These are phyloP conservation scores for Fukomys damarensis DNA, from an alignment of 2,113 vertebrate species.

Conservation along the genomic window DNA sequence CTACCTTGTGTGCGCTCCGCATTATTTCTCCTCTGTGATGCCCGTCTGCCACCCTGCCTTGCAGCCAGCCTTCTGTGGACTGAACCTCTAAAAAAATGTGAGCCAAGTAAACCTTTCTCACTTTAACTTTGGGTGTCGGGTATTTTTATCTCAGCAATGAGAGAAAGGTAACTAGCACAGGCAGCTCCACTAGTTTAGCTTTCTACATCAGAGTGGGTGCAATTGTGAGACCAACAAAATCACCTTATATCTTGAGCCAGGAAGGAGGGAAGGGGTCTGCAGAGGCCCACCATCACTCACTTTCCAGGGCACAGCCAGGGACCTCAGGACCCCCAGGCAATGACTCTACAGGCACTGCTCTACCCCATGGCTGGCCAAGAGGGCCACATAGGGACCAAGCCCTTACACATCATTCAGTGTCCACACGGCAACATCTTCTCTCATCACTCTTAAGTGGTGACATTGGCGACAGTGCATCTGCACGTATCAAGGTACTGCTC, in stretches of 20 bases:
- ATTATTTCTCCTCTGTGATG: no score
- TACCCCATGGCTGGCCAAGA: not conserved
- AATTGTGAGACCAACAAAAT: not conserved
- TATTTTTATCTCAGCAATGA: no score
- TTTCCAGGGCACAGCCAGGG: not conserved
- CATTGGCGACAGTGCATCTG: not conserved
- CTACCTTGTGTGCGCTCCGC: no score
- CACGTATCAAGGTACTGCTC: not conserved
- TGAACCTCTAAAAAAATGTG: no score
- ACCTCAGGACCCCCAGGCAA: not conserved
- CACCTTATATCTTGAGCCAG: no score
- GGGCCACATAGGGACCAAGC: not conserved
- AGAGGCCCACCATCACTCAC: not conserved
- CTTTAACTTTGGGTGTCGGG: no score
- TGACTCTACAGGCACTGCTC: not conserved
- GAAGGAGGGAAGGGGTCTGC: not conserved
- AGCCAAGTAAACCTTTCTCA: no score
- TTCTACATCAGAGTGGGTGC: not conserved
- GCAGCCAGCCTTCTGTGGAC: no score
- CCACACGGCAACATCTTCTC: fast-evolving
- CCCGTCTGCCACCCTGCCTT: no score
- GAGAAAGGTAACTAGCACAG: no score
- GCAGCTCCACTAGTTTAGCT: not conserved
- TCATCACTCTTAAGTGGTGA: not conserved
- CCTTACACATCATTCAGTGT: not conserved